These are phyloP conservation scores for Epizoanthus scotinus DNA, from an alignment of 92 coral and sea anemone genomes.

Conservation along the genomic window DNA sequence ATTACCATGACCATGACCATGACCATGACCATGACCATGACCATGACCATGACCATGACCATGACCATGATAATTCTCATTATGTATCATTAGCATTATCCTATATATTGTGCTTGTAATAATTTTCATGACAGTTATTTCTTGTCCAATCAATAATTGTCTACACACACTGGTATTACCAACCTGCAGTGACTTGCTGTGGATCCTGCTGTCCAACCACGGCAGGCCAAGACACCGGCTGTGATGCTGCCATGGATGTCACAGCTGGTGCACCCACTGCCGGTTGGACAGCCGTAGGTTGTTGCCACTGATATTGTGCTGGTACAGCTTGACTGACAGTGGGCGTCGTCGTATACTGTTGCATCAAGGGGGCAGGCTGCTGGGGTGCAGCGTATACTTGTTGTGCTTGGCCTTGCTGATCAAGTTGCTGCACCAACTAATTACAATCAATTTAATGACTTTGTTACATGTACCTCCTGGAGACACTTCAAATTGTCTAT, in stretches of 20 bases:
- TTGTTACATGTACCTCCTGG: too few species aligned
- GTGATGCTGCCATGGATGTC: constrained; percentile 44
- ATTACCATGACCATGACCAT: too few species aligned
- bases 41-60: too few species aligned
- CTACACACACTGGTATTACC: background rate
- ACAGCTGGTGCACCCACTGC: constrained; percentile 41
- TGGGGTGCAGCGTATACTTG: constrained; percentile 15
- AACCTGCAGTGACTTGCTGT: constrained; percentile 28
- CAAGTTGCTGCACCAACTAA: constrained; percentile 29
- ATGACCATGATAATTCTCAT: too few species aligned
- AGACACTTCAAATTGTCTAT: too few species aligned
- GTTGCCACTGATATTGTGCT: constrained; percentile 37
- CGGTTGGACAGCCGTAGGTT: constrained; percentile 37
- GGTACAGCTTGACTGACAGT: constrained; percentile 32
- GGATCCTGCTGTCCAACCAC: constrained; percentile 37
- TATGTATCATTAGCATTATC: too few species aligned
- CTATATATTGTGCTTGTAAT: too few species aligned
- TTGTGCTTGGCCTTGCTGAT: constrained; percentile 26
- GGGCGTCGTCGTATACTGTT: constrained; percentile 22
- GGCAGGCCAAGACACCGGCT: constrained; percentile 48
- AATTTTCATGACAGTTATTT: too few species aligned
- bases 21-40: too few species aligned
- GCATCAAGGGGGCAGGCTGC: constrained; percentile 24
- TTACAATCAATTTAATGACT: too few species aligned
- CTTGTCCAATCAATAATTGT: too few species aligned